Conservation (phyloP, 1,140 invertebrate genomes). For the Microplitis mediator region DNA sequence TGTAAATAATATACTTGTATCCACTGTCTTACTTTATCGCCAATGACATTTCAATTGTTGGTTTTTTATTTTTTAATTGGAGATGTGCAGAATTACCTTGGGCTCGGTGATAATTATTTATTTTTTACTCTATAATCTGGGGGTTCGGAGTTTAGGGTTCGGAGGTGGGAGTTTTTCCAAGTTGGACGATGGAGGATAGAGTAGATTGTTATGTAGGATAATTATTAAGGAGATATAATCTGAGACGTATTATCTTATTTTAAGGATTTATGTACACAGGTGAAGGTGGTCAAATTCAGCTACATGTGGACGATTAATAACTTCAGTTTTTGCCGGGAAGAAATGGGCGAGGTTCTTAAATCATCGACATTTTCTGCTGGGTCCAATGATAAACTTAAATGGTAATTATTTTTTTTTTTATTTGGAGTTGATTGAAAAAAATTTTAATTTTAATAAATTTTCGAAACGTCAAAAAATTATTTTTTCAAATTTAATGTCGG, state of each 20-base stretch:
- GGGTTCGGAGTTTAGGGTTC: no score
- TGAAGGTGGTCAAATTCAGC: constrained; percentile 99
- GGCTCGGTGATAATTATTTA: no score
- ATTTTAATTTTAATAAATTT: not conserved
- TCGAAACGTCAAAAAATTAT: no score
- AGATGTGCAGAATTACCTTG: no score
- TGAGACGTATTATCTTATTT: constrained; percentile 32
- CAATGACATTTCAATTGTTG: not conserved
- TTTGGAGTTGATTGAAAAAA: not conserved
- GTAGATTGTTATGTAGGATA: no score
- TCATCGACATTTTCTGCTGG: constrained; percentile 99
- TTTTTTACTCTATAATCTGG: no score
- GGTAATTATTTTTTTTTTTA: constrained; percentile 67
- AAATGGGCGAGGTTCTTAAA: constrained; percentile 99
- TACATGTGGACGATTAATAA: constrained; percentile 99
- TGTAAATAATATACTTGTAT: not conserved
- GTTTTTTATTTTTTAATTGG: not conserved
- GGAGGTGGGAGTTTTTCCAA: no score
- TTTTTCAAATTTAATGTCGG: no score
- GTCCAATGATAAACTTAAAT: constrained; percentile 99
- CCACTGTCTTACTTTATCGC: not conserved
- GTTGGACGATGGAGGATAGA: no score
- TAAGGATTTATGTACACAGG: constrained; percentile 71
- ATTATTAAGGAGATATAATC: no score
- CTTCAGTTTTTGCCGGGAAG: constrained; percentile 99